Conservation (phyloP, 2,113 vertebrate genomes). For the Speoplatyrhinus poulsoni region DNA sequence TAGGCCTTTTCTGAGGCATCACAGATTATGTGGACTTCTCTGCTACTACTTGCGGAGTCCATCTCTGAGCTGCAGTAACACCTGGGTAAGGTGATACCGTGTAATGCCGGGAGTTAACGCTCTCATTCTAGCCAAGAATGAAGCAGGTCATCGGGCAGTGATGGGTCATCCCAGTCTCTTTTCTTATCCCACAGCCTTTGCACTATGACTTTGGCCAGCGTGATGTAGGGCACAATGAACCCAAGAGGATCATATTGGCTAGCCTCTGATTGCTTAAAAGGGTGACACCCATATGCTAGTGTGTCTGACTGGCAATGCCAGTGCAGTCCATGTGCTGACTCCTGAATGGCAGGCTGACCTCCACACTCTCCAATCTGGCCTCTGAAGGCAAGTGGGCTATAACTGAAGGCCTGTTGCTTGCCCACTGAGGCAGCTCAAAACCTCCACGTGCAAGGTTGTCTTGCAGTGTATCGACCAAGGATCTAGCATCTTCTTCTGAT, state of each 20-base stretch:
- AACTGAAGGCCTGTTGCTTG: background rate
- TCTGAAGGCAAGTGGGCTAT: background rate
- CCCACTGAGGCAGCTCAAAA: background rate
- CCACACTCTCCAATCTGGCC: background rate
- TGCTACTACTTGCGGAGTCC: background rate
- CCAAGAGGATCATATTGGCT: conserved; percentile 11
- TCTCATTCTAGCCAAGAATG: conserved; percentile 5
- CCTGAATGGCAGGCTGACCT: too few species aligned
- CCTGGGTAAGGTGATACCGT: background rate
- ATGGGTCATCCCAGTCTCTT: conserved; percentile 5
- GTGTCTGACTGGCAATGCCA: too few species aligned
- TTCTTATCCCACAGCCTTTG: conserved; percentile 10
- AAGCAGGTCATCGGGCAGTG: background rate
- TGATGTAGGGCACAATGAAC: conserved; percentile 11
- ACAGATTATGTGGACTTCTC: background rate
- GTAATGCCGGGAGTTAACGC: background rate
- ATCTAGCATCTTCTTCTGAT: too few species aligned
- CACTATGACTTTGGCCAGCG: conserved; percentile 7
- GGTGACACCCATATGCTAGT: too few species aligned
- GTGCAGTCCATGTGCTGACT: too few species aligned
- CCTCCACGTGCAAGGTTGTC: background rate
- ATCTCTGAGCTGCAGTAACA: background rate
- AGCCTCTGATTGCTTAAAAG: background rate
- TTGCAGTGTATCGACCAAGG: background rate
- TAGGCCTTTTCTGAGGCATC: conserved; percentile 9